These are phyloP conservation scores for Siphlonurus alternatus DNA, from an alignment of 2,888 invertebrate species.

Conservation along the genomic window DNA sequence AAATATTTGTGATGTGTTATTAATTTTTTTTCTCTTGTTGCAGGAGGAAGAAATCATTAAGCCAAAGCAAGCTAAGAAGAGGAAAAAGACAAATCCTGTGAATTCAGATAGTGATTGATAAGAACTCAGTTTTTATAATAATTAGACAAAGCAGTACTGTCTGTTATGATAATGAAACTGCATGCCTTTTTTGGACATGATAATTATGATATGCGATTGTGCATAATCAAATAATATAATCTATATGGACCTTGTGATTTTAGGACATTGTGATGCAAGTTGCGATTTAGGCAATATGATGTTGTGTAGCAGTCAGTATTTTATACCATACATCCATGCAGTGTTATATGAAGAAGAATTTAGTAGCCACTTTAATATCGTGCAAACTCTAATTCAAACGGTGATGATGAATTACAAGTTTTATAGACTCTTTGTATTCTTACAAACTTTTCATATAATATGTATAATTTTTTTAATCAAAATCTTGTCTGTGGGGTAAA, in stretches of 20 bases:
- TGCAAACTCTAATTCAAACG: neutral
- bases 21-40: no score
- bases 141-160: neutral
- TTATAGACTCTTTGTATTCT: no score
- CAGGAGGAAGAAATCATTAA: constrained; percentile 83
- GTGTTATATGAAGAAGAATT: neutral
- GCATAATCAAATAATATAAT: neutral
- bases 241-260: neutral
- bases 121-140: neutral
- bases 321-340: constrained; percentile 1
- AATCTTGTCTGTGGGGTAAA: no score
- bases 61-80: constrained; percentile 77
- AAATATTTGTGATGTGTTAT: neutral
- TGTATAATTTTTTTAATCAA: no score
- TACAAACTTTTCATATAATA: no score
- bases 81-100: constrained; percentile 57
- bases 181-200: neutral
- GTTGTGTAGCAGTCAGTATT: constrained; percentile 2
- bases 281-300: neutral
- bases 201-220: neutral
- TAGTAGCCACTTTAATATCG: neutral
- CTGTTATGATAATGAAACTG: neutral
- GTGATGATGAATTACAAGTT: no score
- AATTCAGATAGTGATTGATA: constrained; percentile 86
- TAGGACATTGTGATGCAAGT: neutral